phyloP scores from a whole-genome alignment of 1,140 invertebrate genomes.

The Cydia strobilella region DNA sequence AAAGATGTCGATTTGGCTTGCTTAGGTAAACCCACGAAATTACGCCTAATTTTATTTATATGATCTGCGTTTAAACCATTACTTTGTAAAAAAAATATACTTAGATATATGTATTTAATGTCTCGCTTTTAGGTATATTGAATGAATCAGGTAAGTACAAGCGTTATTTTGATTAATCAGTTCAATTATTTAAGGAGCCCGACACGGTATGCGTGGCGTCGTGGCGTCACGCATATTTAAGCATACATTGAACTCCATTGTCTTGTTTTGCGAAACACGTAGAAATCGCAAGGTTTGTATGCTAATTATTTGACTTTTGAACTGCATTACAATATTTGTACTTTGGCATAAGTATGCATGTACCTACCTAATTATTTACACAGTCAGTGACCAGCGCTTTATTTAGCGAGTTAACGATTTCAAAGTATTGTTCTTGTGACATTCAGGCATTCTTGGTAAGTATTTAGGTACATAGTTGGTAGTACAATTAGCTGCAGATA shows the following conservation, averaged over 20 bases:
- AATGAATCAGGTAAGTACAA: neutral
- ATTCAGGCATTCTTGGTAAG: neutral
- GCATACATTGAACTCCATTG: constrained; percentile 34
- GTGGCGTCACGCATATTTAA: constrained; percentile 39
- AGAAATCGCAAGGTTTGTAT: constrained; percentile 62
- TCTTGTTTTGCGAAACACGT: constrained; percentile 37
- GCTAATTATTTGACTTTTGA: constrained; percentile 46
- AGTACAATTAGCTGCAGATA: no score
- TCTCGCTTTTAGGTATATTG: neutral
- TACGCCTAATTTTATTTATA: no score
- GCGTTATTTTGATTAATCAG: neutral
- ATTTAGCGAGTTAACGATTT: neutral
- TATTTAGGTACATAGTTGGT: neutral
- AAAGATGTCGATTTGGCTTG: no score
- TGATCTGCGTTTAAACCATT: no score
- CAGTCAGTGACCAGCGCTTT: constrained; percentile 32
- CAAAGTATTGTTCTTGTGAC: no score
- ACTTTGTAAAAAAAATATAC: no score
- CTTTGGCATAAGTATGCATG: constrained; percentile 16
- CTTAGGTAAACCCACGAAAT: no score
- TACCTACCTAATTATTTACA: neutral
- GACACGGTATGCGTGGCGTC: neutral
- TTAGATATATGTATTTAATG: no score
- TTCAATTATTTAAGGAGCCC: constrained; percentile 8
- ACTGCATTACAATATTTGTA: constrained; percentile 35